phyloP scores from a whole-genome alignment of 2,797 vertebrate species.

The Kryptopterus vitreolus region DNA sequence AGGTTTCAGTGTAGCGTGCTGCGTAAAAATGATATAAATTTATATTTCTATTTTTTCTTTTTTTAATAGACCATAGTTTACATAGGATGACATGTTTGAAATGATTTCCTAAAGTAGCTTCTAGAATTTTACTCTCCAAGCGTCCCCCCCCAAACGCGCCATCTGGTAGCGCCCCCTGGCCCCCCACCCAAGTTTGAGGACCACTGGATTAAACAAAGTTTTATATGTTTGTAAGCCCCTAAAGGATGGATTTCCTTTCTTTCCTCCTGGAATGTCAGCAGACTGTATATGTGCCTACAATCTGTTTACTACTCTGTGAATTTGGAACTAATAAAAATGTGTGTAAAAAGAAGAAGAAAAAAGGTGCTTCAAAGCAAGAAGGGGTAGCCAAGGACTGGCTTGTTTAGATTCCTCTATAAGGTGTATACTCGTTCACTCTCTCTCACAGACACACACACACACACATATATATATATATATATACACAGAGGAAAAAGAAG shows the following conservation, averaged over 20 bases:
- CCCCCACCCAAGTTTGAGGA: too few species aligned
- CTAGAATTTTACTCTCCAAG: too few species aligned
- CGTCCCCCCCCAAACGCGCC: too few species aligned
- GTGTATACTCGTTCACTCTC: constrained; percentile 31
- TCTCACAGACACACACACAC: constrained; percentile 2
- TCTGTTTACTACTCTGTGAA: constrained; percentile 34
- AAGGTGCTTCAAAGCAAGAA: constrained; percentile 18
- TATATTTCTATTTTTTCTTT: too few species aligned
- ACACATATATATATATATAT: constrained; percentile 24
- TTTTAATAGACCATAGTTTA: too few species aligned
- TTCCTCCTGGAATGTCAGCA: neutral
- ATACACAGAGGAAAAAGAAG: neutral
- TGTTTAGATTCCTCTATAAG: constrained; percentile 44
- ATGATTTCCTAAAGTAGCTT: too few species aligned
- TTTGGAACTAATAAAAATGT: constrained; percentile 33
- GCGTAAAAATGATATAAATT: too few species aligned
- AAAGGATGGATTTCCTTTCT: constrained; percentile 17
- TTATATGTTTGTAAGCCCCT: constrained; percentile 8
- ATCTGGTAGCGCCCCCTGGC: too few species aligned
- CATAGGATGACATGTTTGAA: too few species aligned
- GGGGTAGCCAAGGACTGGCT: constrained; percentile 18
- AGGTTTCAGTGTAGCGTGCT: too few species aligned
- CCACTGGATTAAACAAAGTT: constrained; percentile 19
- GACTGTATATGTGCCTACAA: neutral
- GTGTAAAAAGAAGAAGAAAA: constrained; percentile 41